Evolutionary conservation across 2,888 invertebrate genomes (phyloP).

Genomic region (Periphyllus acericola): DNA sequence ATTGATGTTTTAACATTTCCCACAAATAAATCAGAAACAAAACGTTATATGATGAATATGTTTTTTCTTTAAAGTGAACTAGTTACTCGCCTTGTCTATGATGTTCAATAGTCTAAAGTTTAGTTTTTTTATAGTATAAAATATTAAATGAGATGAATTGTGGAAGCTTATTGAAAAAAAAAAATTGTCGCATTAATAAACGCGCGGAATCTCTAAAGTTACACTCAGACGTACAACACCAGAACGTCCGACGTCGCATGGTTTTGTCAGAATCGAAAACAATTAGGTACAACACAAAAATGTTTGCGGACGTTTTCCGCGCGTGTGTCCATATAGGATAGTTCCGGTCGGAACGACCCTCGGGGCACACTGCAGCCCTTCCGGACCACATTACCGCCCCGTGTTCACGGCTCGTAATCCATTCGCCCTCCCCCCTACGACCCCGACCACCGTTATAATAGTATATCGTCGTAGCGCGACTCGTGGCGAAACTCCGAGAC

Average conservation of each 20-base stretch:
- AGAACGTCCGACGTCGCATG: background rate
- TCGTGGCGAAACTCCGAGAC: background rate
- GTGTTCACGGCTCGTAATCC: conserved; percentile 1
- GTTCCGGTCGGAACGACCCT: conserved; percentile 31
- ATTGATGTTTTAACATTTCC: too few species aligned
- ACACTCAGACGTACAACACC: background rate
- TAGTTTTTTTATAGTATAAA: too few species aligned
- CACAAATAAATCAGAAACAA: too few species aligned
- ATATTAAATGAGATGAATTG: too few species aligned
- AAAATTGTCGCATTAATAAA: too few species aligned
- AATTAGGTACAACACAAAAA: background rate
- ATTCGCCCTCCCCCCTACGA: too few species aligned
- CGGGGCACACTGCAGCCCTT: background rate
- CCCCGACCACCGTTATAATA: background rate
- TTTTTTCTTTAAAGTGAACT: too few species aligned
- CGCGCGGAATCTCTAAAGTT: background rate
- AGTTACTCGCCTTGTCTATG: too few species aligned
- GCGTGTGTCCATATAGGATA: background rate
- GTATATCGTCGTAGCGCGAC: background rate
- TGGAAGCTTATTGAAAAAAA: too few species aligned
- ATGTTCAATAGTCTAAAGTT: too few species aligned
- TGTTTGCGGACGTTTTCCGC: background rate
- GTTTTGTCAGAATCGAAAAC: background rate
- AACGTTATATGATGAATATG: too few species aligned
- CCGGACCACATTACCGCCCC: conserved; percentile 30